Percentiles rank a stretch among this genome's conserved stretches.
phyloP scores from a whole-genome alignment of 2,113 vertebrate genomes.

The Scytalopus superciliaris region DNA sequence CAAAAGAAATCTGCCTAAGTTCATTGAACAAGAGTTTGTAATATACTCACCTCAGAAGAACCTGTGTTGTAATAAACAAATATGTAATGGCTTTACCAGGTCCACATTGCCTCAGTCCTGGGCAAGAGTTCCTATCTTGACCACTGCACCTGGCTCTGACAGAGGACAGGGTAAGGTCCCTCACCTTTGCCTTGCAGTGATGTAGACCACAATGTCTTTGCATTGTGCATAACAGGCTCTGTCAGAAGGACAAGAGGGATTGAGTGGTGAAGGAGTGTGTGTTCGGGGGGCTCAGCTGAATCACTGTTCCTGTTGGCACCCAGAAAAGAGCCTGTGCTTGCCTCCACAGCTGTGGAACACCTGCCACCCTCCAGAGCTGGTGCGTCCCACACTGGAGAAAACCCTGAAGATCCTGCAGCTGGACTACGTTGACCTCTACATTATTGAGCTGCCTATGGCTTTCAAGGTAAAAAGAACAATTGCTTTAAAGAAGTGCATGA shows the following conservation, averaged over 20 bases:
- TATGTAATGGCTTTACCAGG: not conserved
- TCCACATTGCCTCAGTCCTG: not conserved
- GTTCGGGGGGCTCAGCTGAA: not conserved
- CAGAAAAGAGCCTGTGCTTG: not conserved
- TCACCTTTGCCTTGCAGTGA: not conserved
- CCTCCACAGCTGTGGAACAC: constrained; percentile 89
- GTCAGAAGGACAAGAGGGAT: not conserved
- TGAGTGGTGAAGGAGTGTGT: not conserved
- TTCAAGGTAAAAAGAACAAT: constrained; percentile 81
- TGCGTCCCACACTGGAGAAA: constrained; percentile 84
- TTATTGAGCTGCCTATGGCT: constrained; percentile 92
- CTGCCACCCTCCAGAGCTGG: constrained; percentile 82
- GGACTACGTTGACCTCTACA: constrained; percentile 93
- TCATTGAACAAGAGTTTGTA: not conserved
- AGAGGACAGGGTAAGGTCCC: not conserved
- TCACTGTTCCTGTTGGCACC: not conserved
- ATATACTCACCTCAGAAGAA: not conserved
- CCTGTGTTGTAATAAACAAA: not conserved
- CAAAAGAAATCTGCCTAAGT: not conserved
- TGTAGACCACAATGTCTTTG: not conserved
- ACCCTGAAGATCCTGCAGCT: constrained; percentile 82
- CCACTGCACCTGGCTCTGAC: not conserved
- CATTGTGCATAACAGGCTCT: not conserved
- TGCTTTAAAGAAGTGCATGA: not conserved
- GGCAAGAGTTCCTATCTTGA: not conserved